Conservation (phyloP, 1,140 invertebrate genomes). For the Neodiprion lecontei region DNA sequence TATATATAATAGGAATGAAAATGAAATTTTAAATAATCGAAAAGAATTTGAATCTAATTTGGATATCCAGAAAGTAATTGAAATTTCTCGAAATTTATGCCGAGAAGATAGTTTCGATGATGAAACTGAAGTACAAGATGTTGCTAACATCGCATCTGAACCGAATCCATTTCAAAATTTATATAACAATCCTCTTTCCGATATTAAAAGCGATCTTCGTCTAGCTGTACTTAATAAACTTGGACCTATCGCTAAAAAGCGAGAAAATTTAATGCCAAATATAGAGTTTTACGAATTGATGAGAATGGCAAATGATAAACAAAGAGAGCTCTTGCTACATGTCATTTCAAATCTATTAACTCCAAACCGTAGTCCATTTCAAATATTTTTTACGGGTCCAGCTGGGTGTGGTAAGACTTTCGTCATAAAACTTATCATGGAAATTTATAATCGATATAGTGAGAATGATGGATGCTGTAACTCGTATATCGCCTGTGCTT, state of each 20-base stretch:
- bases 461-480: conserved; percentile 28
- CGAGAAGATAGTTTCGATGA: not conserved
- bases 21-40: conserved; percentile 13
- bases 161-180: conserved; percentile 22
- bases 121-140: conserved; percentile 3
- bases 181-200: conserved; percentile 21
- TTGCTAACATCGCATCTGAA: not conserved
- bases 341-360: conserved; percentile 29
- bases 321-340: conserved; percentile 32
- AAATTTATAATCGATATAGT: conserved; percentile 29
- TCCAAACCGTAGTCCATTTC: conserved; percentile 19
- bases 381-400: conserved; percentile 23
- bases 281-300: conserved; percentile 15
- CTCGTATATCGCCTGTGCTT: conserved; percentile 34
- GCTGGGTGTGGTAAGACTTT: conserved; percentile 27
- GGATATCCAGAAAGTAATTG: conserved; percentile 13
- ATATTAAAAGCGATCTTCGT: conserved; percentile 22
- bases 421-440: conserved; percentile 35
- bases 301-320: conserved; percentile 22
- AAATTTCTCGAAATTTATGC: conserved; percentile 22
- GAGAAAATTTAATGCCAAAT: conserved; percentile 22
- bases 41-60: conserved; percentile 22
- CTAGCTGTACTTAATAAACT: conserved; percentile 22
- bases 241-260: conserved; percentile 25
- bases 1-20: conserved; percentile 30